Percentiles rank a stretch among this genome's conserved stretches.
phyloP scores from a whole-genome alignment of 2,888 invertebrate genomes.

The Lepas anatifera region DNA sequence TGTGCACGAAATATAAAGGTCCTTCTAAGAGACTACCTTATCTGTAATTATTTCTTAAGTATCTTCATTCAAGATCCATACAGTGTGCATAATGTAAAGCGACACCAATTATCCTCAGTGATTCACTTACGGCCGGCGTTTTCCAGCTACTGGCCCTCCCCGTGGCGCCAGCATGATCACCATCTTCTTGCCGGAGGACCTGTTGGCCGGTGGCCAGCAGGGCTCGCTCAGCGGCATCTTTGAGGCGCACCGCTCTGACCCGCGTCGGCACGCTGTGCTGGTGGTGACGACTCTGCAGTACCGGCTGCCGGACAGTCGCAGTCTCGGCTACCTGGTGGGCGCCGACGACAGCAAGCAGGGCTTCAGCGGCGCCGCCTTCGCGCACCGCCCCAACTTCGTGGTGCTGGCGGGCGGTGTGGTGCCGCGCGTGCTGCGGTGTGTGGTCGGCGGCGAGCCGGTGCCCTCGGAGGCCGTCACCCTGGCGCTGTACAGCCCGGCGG shows the following conservation, averaged over 20 bases:
- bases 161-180: too few species aligned
- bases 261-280: neutral
- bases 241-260: neutral
- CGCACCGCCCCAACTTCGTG: neutral
- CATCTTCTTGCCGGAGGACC: neutral
- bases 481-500: neutral
- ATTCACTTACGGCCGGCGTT: too few species aligned
- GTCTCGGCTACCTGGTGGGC: neutral
- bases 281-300: neutral
- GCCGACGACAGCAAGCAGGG: neutral
- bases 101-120: too few species aligned
- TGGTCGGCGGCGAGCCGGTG: neutral
- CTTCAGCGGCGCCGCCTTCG: neutral
- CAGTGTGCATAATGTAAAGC: too few species aligned
- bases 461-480: neutral
- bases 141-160: too few species aligned
- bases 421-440: neutral
- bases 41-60: too few species aligned
- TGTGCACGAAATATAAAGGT: too few species aligned
- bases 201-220: neutral
- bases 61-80: too few species aligned
- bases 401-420: neutral
- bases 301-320: neutral
- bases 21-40: too few species aligned
- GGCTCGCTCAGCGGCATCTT: neutral